These are phyloP conservation scores for Luscinia megarhynchos DNA, from an alignment of 2,797 vertebrate species.

Conservation along the genomic window DNA sequence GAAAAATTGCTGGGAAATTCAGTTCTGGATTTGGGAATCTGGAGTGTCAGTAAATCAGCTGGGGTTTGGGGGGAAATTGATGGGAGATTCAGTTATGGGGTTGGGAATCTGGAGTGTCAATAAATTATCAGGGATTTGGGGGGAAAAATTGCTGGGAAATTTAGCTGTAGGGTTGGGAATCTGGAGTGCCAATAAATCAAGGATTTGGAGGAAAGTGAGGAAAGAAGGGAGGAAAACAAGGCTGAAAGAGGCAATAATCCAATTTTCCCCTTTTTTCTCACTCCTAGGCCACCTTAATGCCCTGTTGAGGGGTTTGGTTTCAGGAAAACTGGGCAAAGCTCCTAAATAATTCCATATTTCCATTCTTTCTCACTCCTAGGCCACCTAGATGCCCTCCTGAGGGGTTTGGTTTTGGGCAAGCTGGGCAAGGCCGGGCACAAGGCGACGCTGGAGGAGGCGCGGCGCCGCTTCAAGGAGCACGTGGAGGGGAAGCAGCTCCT, in stretches of 20 bases:
- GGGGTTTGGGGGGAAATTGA: not conserved
- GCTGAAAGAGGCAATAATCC: not conserved
- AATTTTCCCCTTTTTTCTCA: not conserved
- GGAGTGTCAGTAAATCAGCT: not conserved
- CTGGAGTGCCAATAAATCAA: too few relatives aligned
- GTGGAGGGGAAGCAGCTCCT: constrained; percentile 90
- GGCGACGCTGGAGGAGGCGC: constrained; percentile 93
- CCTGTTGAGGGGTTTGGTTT: constrained; percentile 86
- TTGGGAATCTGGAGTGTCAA: too few relatives aligned
- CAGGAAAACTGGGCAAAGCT: constrained; percentile 81
- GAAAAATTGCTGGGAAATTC: too few relatives aligned
- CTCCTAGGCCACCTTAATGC: constrained; percentile 92
- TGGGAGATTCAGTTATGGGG: rapidly evolving
- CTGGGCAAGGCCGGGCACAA: constrained; percentile 96
- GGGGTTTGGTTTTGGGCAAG: constrained; percentile 93
- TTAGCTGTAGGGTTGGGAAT: too few relatives aligned
- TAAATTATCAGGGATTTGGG: not conserved
- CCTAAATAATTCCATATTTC: not conserved
- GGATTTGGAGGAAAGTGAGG: too few relatives aligned
- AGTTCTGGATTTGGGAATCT: too few relatives aligned
- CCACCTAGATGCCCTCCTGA: constrained; percentile 92
- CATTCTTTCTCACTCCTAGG: constrained; percentile 71
- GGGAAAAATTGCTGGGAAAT: too few relatives aligned
- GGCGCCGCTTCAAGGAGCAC: constrained; percentile 94
- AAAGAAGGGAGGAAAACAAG: too few relatives aligned